Evolutionary conservation across 2,888 invertebrate genomes (phyloP), one percentile per base, ranked within the genome.

Genomic region (Labia minor): DNA sequence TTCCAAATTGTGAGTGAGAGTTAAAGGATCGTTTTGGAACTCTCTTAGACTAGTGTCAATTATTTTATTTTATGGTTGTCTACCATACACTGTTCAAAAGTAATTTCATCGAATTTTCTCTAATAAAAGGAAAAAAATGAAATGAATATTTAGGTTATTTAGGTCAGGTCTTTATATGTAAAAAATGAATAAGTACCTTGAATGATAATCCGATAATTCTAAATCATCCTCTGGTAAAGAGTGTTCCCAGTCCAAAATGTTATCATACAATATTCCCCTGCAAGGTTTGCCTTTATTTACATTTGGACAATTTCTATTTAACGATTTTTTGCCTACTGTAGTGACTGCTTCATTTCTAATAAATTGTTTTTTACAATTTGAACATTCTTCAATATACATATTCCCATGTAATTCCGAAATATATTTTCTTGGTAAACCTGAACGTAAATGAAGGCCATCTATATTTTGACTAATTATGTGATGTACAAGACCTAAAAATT

Each of bases 381-480:
- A 86, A 76, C 99, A 99, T 75, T 95, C 89, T 76, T 96, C 95
- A 33, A 92, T 83, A 79, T 95, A 99, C 90, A 99, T 96, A 77
- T 99, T 97, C 1, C 99, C 99, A 81, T 99, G 99, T 63, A 99
- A 81, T 78, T 99, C 98, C 10, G 96, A 86, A 69, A 99, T 78
- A 74, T 87, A 80, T 72, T 87, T 84, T 68, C 95, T 83, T 0
- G 85, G 81, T 69, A 98, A 79, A 1, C 97, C 97, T 6, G 95
- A 95, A 73, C 91, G 86, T 66, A 97, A 79, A 79, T 99, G 98
- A 64, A 99, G 81, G 0, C 98, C 98, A 81, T 99, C 99, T 72
- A 99, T 96, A 78, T 99, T 99, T 79, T 99, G 98, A 74, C 95
- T 95, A 19, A 99, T 84, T 33, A 99, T 83, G 75, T 89, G 95